These are phyloP conservation scores for Helicolenus hilgendorfi DNA, from an alignment of 2,797 vertebrate genomes.

Conservation along the genomic window DNA sequence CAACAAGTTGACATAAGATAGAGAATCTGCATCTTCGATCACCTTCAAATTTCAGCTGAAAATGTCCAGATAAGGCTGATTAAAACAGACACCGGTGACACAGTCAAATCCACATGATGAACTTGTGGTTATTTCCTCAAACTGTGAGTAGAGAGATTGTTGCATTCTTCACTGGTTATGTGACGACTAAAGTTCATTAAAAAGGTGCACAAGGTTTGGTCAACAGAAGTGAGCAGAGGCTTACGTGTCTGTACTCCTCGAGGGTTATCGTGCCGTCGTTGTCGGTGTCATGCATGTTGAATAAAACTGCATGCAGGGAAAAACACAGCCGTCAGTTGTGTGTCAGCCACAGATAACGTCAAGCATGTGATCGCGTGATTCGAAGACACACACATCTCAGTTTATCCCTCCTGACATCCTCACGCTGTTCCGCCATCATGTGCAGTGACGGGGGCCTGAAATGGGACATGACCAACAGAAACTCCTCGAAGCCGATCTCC, in stretches of 20 bases:
- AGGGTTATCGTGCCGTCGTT: constrained; percentile 96
- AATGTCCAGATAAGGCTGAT: background rate
- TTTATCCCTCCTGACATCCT: constrained; percentile 92
- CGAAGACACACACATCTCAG: constrained; percentile 91
- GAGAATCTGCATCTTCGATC: background rate
- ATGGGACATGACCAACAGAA: constrained; percentile 96
- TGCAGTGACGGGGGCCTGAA: constrained; percentile 93
- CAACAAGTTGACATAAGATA: background rate
- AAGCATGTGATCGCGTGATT: background rate
- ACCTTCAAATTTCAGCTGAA: background rate
- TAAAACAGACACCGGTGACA: background rate
- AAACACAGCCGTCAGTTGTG: background rate
- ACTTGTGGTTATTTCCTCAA: background rate
- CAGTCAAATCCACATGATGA: background rate
- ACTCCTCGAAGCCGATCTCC: constrained; percentile 96
- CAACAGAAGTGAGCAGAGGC: background rate
- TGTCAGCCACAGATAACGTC: background rate
- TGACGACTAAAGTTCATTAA: background rate
- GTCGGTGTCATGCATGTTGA: constrained; percentile 98
- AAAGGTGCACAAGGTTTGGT: background rate
- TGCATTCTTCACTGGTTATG: background rate
- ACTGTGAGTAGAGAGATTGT: background rate
- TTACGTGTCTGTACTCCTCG: constrained; percentile 97
- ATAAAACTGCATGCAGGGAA: constrained; percentile 91
- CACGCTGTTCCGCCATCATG: constrained; percentile 92